phyloP scores from a whole-genome alignment of 2,113 vertebrate genomes.

The Xiphophorus couchianus region DNA sequence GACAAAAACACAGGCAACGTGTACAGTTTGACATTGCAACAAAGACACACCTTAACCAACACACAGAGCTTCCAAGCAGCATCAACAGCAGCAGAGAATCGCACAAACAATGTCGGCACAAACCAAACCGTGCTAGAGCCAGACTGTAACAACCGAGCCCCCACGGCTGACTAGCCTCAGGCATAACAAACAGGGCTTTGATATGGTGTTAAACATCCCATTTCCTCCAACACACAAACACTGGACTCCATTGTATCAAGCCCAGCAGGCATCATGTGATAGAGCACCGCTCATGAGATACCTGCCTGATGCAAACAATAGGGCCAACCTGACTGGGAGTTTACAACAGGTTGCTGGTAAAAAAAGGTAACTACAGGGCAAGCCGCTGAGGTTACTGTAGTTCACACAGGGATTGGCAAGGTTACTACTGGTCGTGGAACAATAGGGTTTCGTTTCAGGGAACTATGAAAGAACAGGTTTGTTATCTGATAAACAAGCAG shows the following conservation, averaged over 20 bases:
- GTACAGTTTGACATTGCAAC: slow-evolving; percentile 7
- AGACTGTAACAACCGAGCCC: slow-evolving; percentile 62
- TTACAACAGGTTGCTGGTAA: slow-evolving; percentile 48
- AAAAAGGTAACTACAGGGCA: slow-evolving; percentile 58
- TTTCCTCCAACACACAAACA: slow-evolving; percentile 65
- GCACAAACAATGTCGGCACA: slow-evolving; percentile 42
- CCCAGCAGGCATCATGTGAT: slow-evolving; percentile 74
- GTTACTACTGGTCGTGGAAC: neutral
- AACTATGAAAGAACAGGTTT: neutral
- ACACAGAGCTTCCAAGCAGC: slow-evolving; percentile 11
- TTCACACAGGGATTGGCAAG: slow-evolving; percentile 29
- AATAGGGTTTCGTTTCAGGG: neutral
- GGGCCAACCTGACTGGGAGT: slow-evolving; percentile 38
- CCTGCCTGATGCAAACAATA: slow-evolving; percentile 75
- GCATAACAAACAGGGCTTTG: slow-evolving; percentile 77
- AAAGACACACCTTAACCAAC: slow-evolving; percentile 42
- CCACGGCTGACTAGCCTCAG: slow-evolving; percentile 54
- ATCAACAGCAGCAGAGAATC: slow-evolving; percentile 49
- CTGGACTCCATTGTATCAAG: slow-evolving; percentile 69
- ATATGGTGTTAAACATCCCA: slow-evolving; percentile 78
- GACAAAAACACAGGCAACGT: neutral
- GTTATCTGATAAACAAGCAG: neutral
- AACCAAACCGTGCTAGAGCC: slow-evolving; percentile 46
- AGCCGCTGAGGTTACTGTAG: slow-evolving; percentile 62
- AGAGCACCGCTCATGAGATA: slow-evolving; percentile 59